Percentiles rank a stretch among this genome's conserved stretches.
phyloP scores from a whole-genome alignment of 92 coral and sea anemone species.

The Heteractis magnifica region DNA sequence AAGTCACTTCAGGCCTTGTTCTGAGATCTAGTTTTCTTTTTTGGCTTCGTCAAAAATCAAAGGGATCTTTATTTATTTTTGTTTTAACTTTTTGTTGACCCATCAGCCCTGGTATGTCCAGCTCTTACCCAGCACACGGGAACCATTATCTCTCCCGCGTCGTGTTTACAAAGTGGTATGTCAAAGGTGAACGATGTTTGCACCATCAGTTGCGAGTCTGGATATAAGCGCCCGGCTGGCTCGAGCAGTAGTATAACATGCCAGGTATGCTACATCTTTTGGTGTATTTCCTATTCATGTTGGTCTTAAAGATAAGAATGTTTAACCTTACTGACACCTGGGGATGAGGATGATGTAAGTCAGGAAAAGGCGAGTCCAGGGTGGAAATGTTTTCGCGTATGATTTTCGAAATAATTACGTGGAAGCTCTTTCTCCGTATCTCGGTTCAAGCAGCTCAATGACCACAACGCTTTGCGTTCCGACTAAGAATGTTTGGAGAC shows the following conservation, averaged over 20 bases:
- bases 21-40: too few relatives aligned
- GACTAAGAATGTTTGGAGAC: too few relatives aligned
- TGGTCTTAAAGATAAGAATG: background rate
- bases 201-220: conserved; percentile 67
- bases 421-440: too few relatives aligned
- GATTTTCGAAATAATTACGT: too few relatives aligned
- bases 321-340: background rate
- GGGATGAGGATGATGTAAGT: background rate
- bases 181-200: conserved; percentile 63
- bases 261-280: conserved; percentile 1
- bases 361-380: too few relatives aligned
- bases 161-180: conserved; percentile 54
- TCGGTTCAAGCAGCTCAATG: too few relatives aligned
- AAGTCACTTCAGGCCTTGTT: background rate
- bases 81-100: background rate
- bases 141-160: conserved; percentile 65
- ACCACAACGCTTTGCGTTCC: too few relatives aligned
- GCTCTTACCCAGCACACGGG: conserved; percentile 53
- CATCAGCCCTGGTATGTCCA: conserved; percentile 63
- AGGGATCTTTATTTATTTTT: background rate
- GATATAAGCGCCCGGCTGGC: conserved; percentile 57
- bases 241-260: conserved; percentile 50
- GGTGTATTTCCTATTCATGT: background rate
- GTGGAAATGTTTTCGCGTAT: too few relatives aligned
- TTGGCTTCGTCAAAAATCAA: too few relatives aligned